Evolutionary conservation across 2,113 vertebrate species (phyloP), one percentile per base, ranked within the genome.

Genomic region (Gymnobelideus leadbeateri): DNA sequence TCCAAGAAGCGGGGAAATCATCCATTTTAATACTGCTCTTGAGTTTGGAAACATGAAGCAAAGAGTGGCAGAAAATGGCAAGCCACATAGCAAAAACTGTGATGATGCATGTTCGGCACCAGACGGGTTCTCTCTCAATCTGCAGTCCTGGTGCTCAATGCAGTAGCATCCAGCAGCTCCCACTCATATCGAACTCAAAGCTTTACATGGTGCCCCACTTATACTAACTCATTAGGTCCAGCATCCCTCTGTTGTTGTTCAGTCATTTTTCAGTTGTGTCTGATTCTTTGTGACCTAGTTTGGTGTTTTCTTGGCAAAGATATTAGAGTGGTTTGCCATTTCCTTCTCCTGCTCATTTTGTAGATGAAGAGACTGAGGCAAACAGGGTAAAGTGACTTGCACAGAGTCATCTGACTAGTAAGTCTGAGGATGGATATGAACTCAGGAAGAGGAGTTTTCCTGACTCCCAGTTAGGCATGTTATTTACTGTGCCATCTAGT

Each of bases 21-120:
- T 28, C 31, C 51, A 84, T 95, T 97, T 97, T 94, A 77, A 91
- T 46, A 92, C n/a, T 50, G n/a, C 37, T 91, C 49, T 14, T 94
- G 91, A 93, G 46, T 91, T 97, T 31, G 92, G 91, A 92, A 90
- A 53, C 26, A 91, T 89, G 43, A 95, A 94, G 91, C 51, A 93
- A 25, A 96, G 19, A 91, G 89, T 93, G 92, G 96, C 68, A 84
- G 68, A 84, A 84, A 84, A 84, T 14, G 26, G 68, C 14, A n/a
- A 77, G 37, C 37, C 37, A n/a, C 5, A 77, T 7, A 77, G 37
- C 4, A 43, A 77, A 77, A 96, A 89, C 84, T 92, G 92, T 46
- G 96, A 95, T 68, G 52, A 51, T 21, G 89, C 89, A 31, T 28
- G 23, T n/a, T 53, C 31, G 49, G n/a, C 61, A 49, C 25, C 50